phyloP scores from a whole-genome alignment of 1,140 invertebrate species.

The Pseudomyrmex dendroicus region DNA sequence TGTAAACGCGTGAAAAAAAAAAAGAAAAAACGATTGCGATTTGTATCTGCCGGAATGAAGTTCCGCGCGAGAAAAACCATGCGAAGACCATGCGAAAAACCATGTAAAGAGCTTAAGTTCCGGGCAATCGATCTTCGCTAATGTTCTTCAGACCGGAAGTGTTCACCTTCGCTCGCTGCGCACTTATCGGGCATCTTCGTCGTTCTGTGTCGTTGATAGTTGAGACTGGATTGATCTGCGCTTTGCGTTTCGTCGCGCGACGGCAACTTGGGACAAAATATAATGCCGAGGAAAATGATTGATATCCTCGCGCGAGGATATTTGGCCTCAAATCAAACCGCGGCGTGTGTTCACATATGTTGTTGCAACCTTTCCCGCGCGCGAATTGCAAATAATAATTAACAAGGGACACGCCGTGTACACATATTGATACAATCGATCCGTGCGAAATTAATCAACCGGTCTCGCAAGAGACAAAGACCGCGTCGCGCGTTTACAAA shows the following conservation, averaged over 20 bases:
- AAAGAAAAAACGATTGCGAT: slow-evolving; percentile 22
- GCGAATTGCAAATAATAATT: slow-evolving; percentile 46
- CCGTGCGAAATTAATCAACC: slow-evolving; percentile 32
- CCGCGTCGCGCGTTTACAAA: slow-evolving; percentile 30
- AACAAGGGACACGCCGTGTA: slow-evolving; percentile 3
- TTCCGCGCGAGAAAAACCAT: slow-evolving; percentile 45
- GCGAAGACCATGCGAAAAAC: too few species aligned
- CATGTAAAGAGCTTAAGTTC: slow-evolving; percentile 28
- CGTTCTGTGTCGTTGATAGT: slow-evolving; percentile 37
- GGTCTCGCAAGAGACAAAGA: slow-evolving; percentile 2
- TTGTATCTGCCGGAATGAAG: slow-evolving; percentile 39
- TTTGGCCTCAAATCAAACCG: slow-evolving; percentile 12
- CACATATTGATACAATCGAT: slow-evolving; percentile 51
- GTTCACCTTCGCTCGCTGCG: slow-evolving; percentile 42
- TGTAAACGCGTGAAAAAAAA: neutral
- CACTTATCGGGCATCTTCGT: slow-evolving; percentile 52
- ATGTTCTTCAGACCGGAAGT: slow-evolving; percentile 37
- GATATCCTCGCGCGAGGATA: slow-evolving; percentile 38
- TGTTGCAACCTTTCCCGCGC: slow-evolving; percentile 19
- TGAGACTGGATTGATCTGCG: slow-evolving; percentile 55
- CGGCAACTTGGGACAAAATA: slow-evolving; percentile 37
- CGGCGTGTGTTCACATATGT: neutral
- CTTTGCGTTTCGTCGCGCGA: slow-evolving; percentile 49
- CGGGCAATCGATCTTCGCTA: slow-evolving; percentile 63
- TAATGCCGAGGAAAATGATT: slow-evolving; percentile 55